Evolutionary conservation across 2,888 invertebrate genomes (phyloP).

Genomic region (Xylota sylvarum): DNA sequence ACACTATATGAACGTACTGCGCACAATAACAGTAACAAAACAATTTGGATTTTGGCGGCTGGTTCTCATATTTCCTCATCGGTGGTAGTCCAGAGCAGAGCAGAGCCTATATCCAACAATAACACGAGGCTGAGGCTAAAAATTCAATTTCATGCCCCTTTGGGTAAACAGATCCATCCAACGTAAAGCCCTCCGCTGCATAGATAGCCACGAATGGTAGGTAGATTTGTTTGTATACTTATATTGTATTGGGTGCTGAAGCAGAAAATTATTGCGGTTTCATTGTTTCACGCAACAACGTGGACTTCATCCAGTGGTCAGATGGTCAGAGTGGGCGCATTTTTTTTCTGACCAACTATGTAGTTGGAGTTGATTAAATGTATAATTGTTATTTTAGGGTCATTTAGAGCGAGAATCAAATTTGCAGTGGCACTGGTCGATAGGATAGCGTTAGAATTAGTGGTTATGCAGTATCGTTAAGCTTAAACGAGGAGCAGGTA

Average conservation of each 20-base stretch:
- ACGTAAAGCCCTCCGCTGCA: conserved; percentile 55
- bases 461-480: too few relatives aligned
- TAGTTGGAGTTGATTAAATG: conserved; percentile 42
- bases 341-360: conserved; percentile 4
- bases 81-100: conserved; percentile 15
- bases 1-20: conserved; percentile 35
- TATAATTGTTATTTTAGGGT: conserved; percentile 16
- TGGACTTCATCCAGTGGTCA: conserved; percentile 54
- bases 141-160: conserved; percentile 83
- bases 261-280: conserved; percentile 72
- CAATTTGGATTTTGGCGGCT: conserved; percentile 60
- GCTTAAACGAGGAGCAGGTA: too few relatives aligned
- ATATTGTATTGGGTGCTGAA: conserved; percentile 54
- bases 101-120: conserved; percentile 24
- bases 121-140: conserved; percentile 73
- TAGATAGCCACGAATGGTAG: conserved; percentile 24
- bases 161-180: conserved; percentile 77
- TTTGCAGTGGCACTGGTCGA: neutral
- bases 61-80: conserved; percentile 30
- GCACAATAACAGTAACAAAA: conserved; percentile 65
- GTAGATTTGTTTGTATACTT: too few relatives aligned
- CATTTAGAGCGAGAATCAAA: conserved; percentile 3
- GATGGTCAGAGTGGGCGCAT: conserved; percentile 22
- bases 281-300: conserved; percentile 69
- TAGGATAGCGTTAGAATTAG: neutral